Base-by-base conservation (phyloP, 2,888 invertebrate species). In the Merodon equestris region DNA sequence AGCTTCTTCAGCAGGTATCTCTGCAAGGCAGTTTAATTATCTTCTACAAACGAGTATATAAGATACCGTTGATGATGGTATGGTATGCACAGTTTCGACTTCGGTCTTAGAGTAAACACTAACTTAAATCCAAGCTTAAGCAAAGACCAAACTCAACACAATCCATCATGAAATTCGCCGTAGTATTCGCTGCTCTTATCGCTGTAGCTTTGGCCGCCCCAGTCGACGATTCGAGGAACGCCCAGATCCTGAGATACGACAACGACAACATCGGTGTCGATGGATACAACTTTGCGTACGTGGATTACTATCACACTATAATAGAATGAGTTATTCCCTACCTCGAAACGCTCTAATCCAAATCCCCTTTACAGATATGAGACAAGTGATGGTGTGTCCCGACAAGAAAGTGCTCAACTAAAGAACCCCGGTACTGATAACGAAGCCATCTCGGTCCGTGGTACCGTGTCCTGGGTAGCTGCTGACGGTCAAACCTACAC, bases 221-320 rank as follows among this genome's bases (percentile, higher is more conserved):
- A 44, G 84, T 87, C 19, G 85, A 85, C 68, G 81, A 84, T 5
- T 77, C 84, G 68, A 87, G 91, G 85, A 91, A 92, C 83, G 93
- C 92, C 2, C 91, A 91, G 84, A 90, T 93, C 81, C 82, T 92
- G 53, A 91, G 91, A 81, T 92, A 91, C 84, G 92, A 93, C 45
- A 89, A 90, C 74, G 91, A 93, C 85, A 86, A 87, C 45, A 84
- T 85, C 40, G 87, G 86, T 53, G 75, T 82, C 10, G 85, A 86
- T 73, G 87, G 87, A 56, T 87, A 86, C 56, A 84, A 85, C 19
- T 87, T 86, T 82, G 84, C 82, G 87, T 87, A 77, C 83, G 88
- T 38, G 58, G 58, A 66, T 53, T 68, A 57, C 34, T 47, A 10
- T 0, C n/a, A 12, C 12, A 13, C 14, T 19, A 10, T 9, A 17